Conservation (phyloP, 2,888 invertebrate genomes). For the Troglohyphantes excavatus region DNA sequence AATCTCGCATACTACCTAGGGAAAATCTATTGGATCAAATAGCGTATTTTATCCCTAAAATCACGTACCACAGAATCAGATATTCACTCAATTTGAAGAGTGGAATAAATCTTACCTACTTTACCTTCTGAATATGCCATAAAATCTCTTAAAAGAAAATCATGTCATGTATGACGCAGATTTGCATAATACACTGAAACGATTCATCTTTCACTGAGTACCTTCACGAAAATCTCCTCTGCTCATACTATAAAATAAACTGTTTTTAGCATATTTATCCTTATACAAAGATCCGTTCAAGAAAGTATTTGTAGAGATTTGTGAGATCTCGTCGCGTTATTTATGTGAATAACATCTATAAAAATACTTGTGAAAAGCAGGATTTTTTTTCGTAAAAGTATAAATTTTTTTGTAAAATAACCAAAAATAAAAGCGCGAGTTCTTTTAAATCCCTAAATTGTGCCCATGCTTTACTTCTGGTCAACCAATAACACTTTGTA, state of each 20-base stretch:
- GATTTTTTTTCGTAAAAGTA: too few species aligned
- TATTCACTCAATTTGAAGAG: background rate
- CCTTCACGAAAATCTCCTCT: background rate
- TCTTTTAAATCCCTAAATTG: too few species aligned
- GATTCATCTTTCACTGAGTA: background rate
- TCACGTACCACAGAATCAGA: background rate
- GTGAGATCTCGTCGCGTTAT: slow-evolving; percentile 28
- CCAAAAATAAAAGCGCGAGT: too few species aligned
- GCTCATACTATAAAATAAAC: background rate
- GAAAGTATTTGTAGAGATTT: slow-evolving; percentile 22
- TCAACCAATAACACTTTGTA: too few species aligned
- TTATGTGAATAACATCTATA: background rate
- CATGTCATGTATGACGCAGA: slow-evolving; percentile 27
- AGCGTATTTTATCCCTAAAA: background rate
- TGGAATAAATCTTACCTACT: background rate
- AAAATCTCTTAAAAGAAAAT: slow-evolving; percentile 4
- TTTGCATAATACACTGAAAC: slow-evolving; percentile 50
- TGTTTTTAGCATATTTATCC: slow-evolving; percentile 1
- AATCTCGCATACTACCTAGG: background rate
- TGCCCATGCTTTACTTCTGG: too few species aligned
- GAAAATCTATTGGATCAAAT: background rate
- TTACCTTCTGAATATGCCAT: background rate
- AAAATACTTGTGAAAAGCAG: too few species aligned
- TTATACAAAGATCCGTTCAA: background rate
- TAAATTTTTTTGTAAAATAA: too few species aligned